These are phyloP conservation scores for Nothocercus julius DNA, from an alignment of 2,113 vertebrate species.

Conservation along the genomic window DNA sequence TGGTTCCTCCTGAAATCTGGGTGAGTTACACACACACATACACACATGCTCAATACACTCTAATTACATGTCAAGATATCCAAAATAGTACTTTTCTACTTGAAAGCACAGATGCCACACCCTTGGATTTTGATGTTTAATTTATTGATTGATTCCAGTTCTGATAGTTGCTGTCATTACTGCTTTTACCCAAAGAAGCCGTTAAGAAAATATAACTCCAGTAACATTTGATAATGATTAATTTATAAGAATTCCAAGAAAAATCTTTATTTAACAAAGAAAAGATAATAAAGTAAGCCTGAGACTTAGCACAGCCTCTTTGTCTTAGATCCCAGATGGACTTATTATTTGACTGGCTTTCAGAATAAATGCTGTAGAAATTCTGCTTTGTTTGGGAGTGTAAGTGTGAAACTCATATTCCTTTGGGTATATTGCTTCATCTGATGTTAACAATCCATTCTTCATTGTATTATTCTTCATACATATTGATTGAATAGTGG, in stretches of 20 bases:
- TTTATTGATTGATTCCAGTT: conserved; percentile 17
- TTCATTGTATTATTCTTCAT: conserved; percentile 23
- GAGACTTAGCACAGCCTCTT: not conserved
- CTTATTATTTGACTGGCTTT: conserved; percentile 48
- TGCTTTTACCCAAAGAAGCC: not conserved
- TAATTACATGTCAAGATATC: not conserved
- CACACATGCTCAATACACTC: not conserved
- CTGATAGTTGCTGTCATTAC: not conserved
- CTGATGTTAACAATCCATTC: conserved; percentile 6
- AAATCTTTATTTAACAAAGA: conserved; percentile 15
- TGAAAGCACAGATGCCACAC: not conserved
- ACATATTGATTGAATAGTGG: conserved; percentile 28
- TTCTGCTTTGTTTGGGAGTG: not conserved
- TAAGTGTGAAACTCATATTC: conserved; percentile 8
- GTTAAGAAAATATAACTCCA: not conserved
- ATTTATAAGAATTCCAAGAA: not conserved
- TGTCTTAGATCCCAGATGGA: conserved; percentile 12
- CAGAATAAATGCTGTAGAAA: conserved; percentile 25
- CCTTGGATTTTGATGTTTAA: conserved; percentile 18
- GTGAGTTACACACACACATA: not conserved
- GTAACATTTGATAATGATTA: not conserved
- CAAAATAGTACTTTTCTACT: not conserved
- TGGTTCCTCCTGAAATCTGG: not conserved
- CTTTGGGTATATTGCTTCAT: conserved; percentile 34
- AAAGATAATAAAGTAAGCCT: not conserved